Evolutionary conservation across 2,797 vertebrate species (phyloP).

Genomic region (Morus bassanus): DNA sequence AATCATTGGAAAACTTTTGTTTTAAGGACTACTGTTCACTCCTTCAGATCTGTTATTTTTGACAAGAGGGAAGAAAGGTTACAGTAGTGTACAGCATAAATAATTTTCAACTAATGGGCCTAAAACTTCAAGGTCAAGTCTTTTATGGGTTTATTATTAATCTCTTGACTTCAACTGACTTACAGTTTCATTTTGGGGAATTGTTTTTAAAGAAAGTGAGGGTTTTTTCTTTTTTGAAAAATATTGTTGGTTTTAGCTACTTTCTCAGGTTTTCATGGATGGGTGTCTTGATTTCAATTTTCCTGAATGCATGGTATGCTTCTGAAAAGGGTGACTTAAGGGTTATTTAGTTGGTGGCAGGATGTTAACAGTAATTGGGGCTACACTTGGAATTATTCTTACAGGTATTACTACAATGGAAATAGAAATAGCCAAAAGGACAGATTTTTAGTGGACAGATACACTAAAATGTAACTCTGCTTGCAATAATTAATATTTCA

Average conservation of each 20-base stretch:
- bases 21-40: conserved; percentile 1
- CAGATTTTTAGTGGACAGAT: not conserved
- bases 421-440: not conserved
- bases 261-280: not conserved
- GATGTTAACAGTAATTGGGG: not conserved
- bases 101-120: conserved; percentile 47
- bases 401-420: not conserved
- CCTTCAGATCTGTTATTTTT: not conserved
- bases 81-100: conserved; percentile 9
- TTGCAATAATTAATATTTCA: conserved; percentile 21
- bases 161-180: not conserved
- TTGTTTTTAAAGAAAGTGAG: not conserved
- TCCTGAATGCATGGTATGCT: not conserved
- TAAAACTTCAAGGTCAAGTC: conserved; percentile 37
- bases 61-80: conserved; percentile 18
- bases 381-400: not conserved
- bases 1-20: not conserved
- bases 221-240: not conserved
- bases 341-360: not conserved
- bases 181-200: not conserved
- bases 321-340: not conserved
- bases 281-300: not conserved
- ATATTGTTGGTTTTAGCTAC: not conserved
- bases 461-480: not conserved
- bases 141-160: conserved; percentile 38